Conservation (phyloP, 2,113 vertebrate species). For the Pandion haliaetus region DNA sequence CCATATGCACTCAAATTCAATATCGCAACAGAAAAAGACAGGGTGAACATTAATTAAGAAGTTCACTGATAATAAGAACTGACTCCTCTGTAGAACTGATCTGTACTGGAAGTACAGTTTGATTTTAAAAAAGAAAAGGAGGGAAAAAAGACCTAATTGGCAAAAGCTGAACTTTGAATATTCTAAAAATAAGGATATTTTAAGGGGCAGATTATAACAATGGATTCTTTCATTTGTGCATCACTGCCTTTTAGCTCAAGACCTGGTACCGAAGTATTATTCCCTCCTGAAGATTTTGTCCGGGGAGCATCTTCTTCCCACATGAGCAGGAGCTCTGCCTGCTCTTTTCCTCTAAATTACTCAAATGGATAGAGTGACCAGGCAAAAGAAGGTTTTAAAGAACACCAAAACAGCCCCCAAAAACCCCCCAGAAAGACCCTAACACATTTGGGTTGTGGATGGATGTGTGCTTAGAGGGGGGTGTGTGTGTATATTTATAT, state of each 20-base stretch:
- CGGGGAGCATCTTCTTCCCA: not conserved
- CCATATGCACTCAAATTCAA: conserved; percentile 39
- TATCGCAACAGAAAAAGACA: conserved; percentile 20
- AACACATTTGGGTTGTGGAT: not conserved
- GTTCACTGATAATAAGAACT: not conserved
- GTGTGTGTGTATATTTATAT: not conserved
- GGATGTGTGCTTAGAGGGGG: not conserved
- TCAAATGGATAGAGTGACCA: not conserved
- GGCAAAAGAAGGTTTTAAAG: not conserved
- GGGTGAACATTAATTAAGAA: conserved; percentile 39
- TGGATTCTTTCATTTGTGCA: not conserved
- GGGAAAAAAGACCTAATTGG: not conserved
- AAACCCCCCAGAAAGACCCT: not conserved
- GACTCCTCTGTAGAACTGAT: not conserved
- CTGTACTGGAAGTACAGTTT: not conserved
- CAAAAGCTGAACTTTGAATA: not conserved
- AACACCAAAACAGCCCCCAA: not conserved
- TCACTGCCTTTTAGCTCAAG: not conserved
- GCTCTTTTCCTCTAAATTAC: not conserved
- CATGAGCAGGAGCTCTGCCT: not conserved
- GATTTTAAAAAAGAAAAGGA: not conserved
- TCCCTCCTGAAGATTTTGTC: not conserved
- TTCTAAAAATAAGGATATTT: not conserved
- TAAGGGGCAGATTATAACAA: not conserved
- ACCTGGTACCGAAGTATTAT: not conserved